Percentiles rank a stretch among this genome's conserved stretches.
Evolutionary conservation across 2,113 vertebrate genomes (phyloP).

Genomic region (Holacanthus passer): DNA sequence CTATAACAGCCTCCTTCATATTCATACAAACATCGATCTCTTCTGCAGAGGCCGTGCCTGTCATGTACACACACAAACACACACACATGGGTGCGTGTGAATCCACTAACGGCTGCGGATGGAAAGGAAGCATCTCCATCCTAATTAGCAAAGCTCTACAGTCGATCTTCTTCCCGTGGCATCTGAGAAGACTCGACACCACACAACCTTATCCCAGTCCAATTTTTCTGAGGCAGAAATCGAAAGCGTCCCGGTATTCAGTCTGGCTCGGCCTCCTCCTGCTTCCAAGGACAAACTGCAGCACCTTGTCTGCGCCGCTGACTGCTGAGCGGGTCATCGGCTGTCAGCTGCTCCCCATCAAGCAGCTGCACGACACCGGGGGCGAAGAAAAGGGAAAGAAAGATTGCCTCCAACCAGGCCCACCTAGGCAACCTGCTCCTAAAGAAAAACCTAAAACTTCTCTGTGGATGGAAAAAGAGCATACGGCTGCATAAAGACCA

Average conservation of each 20-base stretch:
- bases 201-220: slow-evolving; percentile 19
- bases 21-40: slow-evolving; percentile 71
- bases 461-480: slow-evolving; percentile 7
- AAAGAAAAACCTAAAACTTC: slow-evolving; percentile 1
- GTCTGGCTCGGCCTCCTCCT: slow-evolving; percentile 30
- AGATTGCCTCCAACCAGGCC: slow-evolving; percentile 46
- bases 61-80: slow-evolving; percentile 29
- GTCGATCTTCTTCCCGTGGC: slow-evolving; percentile 49
- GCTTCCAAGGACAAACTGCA: slow-evolving; percentile 67
- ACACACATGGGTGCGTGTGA: slow-evolving; percentile 26
- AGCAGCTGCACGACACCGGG: slow-evolving; percentile 39
- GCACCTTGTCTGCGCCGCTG: slow-evolving; percentile 37
- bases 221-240: slow-evolving; percentile 35
- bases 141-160: slow-evolving; percentile 70
- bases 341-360: slow-evolving; percentile 60
- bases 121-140: slow-evolving; percentile 42
- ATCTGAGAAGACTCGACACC: slow-evolving; percentile 46
- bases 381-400: slow-evolving; percentile 31
- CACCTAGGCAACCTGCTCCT: slow-evolving; percentile 31
- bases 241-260: slow-evolving; percentile 28
- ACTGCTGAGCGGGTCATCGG: slow-evolving; percentile 58
- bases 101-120: slow-evolving; percentile 36
- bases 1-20: slow-evolving; percentile 62
- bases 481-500: slow-evolving; percentile 30
- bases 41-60: slow-evolving; percentile 59